A percentile compares a stretch with the other conserved stretches of the same genome.
Conservation (phyloP, 2,797 vertebrate species). For the Denticeps clupeoides region DNA sequence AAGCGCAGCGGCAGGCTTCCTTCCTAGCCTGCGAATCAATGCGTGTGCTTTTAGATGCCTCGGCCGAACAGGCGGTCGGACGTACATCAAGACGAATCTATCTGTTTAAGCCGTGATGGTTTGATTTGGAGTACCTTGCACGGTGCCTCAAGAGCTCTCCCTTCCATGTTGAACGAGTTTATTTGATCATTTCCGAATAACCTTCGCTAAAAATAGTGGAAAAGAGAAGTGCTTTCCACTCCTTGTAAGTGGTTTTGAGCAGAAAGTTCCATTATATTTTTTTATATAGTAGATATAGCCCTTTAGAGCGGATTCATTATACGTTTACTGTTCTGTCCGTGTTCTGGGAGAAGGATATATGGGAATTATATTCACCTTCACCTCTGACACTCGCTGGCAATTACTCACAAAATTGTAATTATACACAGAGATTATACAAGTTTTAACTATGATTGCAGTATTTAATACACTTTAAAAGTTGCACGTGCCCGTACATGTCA, state of each 20-base stretch:
- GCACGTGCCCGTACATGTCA: conserved; percentile 51
- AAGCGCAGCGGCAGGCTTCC: too few species aligned
- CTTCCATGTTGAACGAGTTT: conserved; percentile 12
- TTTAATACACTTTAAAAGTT: conserved; percentile 78
- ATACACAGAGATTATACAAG: conserved; percentile 67
- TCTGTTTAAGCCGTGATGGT: not conserved
- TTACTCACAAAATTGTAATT: conserved; percentile 70
- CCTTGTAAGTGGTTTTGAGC: conserved; percentile 40
- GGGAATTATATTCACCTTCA: conserved; percentile 70
- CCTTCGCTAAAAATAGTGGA: conserved; percentile 18
- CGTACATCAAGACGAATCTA: conserved; percentile 11
- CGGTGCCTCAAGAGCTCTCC: conserved; percentile 20
- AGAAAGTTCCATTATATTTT: conserved; percentile 33
- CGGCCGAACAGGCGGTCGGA: conserved; percentile 1
- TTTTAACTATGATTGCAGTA: conserved; percentile 70
- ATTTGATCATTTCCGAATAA: conserved; percentile 33
- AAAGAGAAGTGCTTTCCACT: conserved; percentile 32
- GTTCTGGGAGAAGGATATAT: conserved; percentile 48
- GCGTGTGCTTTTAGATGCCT: conserved; percentile 22
- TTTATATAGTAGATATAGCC: conserved; percentile 45
- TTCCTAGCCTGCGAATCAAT: conserved; percentile 23
- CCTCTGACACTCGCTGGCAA: conserved; percentile 59
- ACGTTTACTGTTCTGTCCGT: conserved; percentile 50
- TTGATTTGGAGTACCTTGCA: conserved; percentile 1
- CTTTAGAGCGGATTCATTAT: conserved; percentile 51